Evolutionary conservation across 2,113 vertebrate genomes (phyloP).

Genomic region (Onychostoma macrolepis): DNA sequence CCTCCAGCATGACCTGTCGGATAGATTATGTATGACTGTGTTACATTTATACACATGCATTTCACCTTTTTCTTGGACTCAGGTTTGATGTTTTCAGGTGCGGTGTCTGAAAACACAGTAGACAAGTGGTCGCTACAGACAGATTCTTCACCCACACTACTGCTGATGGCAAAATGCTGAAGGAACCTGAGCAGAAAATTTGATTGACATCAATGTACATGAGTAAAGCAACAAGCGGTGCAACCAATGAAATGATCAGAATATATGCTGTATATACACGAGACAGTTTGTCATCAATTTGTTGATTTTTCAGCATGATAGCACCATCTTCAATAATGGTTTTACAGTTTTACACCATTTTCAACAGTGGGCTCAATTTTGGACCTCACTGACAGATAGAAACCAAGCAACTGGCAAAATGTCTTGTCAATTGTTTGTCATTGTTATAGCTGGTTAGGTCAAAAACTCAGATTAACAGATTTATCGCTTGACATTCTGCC

Average conservation of each 20-base stretch:
- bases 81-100: conserved; percentile 62
- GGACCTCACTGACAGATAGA: not conserved
- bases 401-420: not conserved
- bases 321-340: not conserved
- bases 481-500: not conserved
- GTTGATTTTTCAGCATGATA: not conserved
- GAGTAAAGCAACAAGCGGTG: not conserved
- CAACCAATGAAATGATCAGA: not conserved
- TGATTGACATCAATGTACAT: conserved; percentile 10
- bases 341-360: no score
- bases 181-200: conserved; percentile 80
- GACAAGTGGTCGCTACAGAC: conserved; percentile 85
- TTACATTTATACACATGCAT: conserved; percentile 13
- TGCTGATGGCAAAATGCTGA: conserved; percentile 86
- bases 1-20: not conserved
- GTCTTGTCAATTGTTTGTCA: not conserved
- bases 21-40: not conserved
- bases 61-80: conserved; percentile 81
- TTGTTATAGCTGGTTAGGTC: not conserved
- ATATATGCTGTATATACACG: not conserved
- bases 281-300: not conserved
- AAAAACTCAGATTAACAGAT: not conserved
- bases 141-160: conserved; percentile 84
- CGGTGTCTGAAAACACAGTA: conserved; percentile 77
- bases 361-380: not conserved